These are phyloP conservation scores for Brachyptera risi DNA, from an alignment of 2,888 invertebrate genomes.

Conservation along the genomic window DNA sequence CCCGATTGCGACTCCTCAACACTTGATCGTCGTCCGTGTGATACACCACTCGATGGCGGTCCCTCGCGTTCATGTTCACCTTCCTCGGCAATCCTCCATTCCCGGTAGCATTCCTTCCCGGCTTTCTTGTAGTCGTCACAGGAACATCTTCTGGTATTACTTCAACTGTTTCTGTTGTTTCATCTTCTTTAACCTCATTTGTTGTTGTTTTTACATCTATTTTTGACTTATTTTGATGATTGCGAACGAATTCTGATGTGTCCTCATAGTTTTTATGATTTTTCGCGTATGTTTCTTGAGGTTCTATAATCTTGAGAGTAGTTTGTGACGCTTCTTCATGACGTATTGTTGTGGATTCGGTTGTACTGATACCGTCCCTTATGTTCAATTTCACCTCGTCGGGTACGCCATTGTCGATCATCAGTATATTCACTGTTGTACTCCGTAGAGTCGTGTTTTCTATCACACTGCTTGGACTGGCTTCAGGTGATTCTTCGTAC, in stretches of 20 bases:
- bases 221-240: too few relatives aligned
- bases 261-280: too few relatives aligned
- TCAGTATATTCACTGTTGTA: too few relatives aligned
- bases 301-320: too few relatives aligned
- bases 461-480: too few relatives aligned
- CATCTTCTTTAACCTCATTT: neutral
- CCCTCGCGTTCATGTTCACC: neutral
- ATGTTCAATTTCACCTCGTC: conserved; percentile 8
- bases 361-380: conserved; percentile 1
- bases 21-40: neutral
- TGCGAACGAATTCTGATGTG: too few relatives aligned
- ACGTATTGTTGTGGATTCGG: too few relatives aligned
- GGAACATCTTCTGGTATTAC: too few relatives aligned
- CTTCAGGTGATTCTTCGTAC: too few relatives aligned
- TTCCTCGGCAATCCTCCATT: neutral
- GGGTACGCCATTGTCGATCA: neutral
- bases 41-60: neutral
- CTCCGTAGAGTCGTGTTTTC: too few relatives aligned
- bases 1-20: neutral
- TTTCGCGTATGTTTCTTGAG: neutral
- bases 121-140: too few relatives aligned
- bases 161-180: neutral
- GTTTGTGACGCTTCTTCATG: neutral
- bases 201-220: neutral
- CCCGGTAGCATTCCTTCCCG: neutral